Evolutionary conservation across 2,113 vertebrate genomes (phyloP).

Genomic region (Chaetops frenatus): DNA sequence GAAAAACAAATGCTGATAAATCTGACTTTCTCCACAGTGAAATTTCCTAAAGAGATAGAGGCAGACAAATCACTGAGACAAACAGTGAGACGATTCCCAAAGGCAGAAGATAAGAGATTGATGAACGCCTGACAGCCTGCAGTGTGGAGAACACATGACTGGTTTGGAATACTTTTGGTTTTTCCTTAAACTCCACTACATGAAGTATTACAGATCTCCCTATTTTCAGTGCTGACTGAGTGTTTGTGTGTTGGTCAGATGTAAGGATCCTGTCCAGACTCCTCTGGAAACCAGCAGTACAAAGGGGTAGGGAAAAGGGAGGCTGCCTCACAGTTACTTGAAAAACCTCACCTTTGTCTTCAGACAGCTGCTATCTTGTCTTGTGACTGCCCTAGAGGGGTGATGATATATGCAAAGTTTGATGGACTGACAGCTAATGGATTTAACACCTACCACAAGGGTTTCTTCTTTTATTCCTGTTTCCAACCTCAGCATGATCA

Average conservation of each 20-base stretch:
- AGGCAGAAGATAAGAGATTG: background rate
- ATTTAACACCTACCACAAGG: background rate
- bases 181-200: background rate
- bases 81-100: background rate
- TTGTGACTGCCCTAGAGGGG: background rate
- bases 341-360: background rate
- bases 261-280: background rate
- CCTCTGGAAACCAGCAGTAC: background rate
- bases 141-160: background rate
- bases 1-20: background rate
- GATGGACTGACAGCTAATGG: background rate
- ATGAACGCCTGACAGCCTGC: background rate
- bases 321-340: background rate
- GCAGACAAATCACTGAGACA: background rate
- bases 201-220: background rate
- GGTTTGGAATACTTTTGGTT: background rate
- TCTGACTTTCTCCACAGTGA: background rate
- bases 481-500: background rate
- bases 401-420: background rate
- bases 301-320: background rate
- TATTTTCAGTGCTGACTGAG: background rate
- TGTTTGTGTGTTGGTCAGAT: background rate
- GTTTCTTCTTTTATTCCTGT: background rate
- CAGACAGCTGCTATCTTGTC: background rate
- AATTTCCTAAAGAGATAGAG: background rate